These are phyloP conservation scores for Hipparchia sbordonii DNA, from an alignment of 2,888 invertebrate species.

Conservation along the genomic window DNA sequence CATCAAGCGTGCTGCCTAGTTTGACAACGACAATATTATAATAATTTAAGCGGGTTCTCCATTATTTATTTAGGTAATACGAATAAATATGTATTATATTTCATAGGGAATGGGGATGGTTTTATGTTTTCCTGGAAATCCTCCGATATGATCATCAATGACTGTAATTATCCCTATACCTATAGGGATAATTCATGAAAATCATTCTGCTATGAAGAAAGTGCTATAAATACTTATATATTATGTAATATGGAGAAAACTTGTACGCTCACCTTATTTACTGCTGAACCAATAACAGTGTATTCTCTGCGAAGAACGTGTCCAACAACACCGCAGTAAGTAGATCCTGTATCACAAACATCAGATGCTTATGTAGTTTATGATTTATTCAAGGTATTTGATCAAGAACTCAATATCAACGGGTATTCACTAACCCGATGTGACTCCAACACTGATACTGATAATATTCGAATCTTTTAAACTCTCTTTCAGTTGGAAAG, in stretches of 20 bases:
- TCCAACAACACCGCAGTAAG: constrained; percentile 90
- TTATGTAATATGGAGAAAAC: neutral
- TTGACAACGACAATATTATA: neutral
- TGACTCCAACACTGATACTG: constrained; percentile 85
- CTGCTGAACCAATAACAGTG: constrained; percentile 87
- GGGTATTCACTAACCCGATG: constrained; percentile 77
- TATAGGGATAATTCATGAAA: no score
- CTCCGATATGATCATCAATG: no score
- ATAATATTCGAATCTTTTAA: constrained; percentile 74
- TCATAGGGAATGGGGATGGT: no score
- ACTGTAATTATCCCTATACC: no score
- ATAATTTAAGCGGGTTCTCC: neutral
- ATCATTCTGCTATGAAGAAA: no score
- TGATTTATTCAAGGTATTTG: neutral
- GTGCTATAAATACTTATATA: no score
- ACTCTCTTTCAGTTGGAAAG: constrained; percentile 76
- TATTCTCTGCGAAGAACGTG: constrained; percentile 88
- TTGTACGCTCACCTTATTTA: constrained; percentile 81
- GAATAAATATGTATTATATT: no score
- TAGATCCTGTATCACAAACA: constrained; percentile 72
- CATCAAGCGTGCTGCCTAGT: constrained; percentile 85
- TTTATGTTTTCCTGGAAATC: no score
- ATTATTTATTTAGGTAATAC: neutral
- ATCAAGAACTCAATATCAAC: neutral
- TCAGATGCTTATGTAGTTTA: neutral